phyloP scores from a whole-genome alignment of 2,797 vertebrate species.

The Eutrigla gurnardus region DNA sequence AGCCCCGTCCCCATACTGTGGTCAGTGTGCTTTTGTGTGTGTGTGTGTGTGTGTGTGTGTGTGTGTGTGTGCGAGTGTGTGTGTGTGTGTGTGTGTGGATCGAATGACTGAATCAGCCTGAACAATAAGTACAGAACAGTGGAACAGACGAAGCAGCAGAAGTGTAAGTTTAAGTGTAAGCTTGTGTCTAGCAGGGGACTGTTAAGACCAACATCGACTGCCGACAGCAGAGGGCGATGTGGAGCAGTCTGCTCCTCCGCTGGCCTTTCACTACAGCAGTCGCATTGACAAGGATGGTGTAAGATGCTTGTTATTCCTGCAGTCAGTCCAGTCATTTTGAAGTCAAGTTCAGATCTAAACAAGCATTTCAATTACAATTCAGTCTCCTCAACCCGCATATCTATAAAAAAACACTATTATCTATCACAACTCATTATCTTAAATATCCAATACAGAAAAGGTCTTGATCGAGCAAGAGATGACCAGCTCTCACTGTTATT shows the following conservation, averaged over 20 bases:
- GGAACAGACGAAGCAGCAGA: constrained; percentile 39
- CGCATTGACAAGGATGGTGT: constrained; percentile 66
- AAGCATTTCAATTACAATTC: constrained; percentile 8
- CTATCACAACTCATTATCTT: background rate
- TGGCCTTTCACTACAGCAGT: constrained; percentile 60
- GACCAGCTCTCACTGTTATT: background rate
- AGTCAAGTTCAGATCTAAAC: constrained; percentile 22
- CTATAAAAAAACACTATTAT: background rate
- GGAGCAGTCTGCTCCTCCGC: constrained; percentile 48
- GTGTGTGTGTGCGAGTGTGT: constrained; percentile 20
- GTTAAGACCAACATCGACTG: constrained; percentile 8
- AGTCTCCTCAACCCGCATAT: constrained; percentile 5
- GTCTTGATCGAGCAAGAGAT: background rate
- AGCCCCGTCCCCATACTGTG: constrained; percentile 51
- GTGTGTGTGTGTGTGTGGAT: constrained; percentile 23
- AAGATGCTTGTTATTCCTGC: constrained; percentile 42
- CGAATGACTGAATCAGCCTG: constrained; percentile 48
- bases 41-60: constrained; percentile 17
- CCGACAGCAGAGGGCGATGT: constrained; percentile 72
- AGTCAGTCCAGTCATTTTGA: constrained; percentile 21
- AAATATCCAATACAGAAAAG: background rate
- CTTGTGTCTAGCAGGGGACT: constrained; percentile 24
- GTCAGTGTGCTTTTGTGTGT: constrained; percentile 38
- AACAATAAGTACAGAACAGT: constrained; percentile 50
- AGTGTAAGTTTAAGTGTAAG: constrained; percentile 23